Evolutionary conservation across 2,888 invertebrate genomes (phyloP), one percentile per base, ranked within the genome.

Genomic region (Dolichomitus sp.): DNA sequence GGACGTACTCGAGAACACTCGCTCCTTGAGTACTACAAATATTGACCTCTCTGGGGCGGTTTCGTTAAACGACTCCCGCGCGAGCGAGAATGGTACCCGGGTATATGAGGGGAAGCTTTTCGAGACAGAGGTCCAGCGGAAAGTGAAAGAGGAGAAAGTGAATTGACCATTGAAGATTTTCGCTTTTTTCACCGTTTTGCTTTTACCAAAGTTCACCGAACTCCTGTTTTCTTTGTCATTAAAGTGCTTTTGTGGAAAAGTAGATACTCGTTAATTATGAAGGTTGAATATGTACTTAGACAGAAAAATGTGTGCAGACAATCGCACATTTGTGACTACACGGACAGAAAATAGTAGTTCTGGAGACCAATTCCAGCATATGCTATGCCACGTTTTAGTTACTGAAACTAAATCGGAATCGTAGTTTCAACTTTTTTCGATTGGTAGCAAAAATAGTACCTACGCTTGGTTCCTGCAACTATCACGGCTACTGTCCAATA

Each of bases 11-110:
- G 84, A 90, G 87, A 88, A 86, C 87, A 83, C 84, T 88, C 86
- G 75, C 82, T 80, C 61, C 66, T 76, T 72, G 87, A 91, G 89
- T 87, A 90, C 85, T 81, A 88, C 92, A 92, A 92, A 92, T 92
- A 92, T 92, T 92, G 91, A 89, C 89, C 86, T 85, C 89, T 85
- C 85, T 85, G 88, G 80, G 86, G 86, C 88, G 85, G 86, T 89
- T 80, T 90, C 90, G 87, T 91, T 89, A 90, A 92, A 91, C 90
- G 91, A 90, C 90, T 89, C 84, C 87, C 76, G 86, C 79, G 73
- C 84, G 75, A 68, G 48, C 14, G 40, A 63, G 69, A 33, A 65
- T 30, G 59, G 33, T 37, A 61, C 11, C 59, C 1, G 27, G 27
- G n/a, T 57, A 33, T 37, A 59, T 59, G 57, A 79, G 59, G 33